phyloP scores from a whole-genome alignment of 2,888 invertebrate genomes.

The Himalopsyche anomala region DNA sequence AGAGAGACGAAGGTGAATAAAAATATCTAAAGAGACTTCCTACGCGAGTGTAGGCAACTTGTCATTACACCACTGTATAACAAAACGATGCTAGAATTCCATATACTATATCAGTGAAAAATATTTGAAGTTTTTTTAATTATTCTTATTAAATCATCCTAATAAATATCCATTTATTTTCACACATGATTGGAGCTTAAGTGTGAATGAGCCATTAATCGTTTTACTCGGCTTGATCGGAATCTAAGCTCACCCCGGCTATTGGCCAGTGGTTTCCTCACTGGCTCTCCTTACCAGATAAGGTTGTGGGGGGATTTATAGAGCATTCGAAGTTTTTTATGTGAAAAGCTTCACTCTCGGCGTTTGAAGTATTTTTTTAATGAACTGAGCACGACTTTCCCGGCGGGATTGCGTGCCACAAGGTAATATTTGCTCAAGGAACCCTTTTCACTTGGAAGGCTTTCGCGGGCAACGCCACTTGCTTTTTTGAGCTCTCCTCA shows the following conservation, averaged over 20 bases:
- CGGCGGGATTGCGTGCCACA: conserved; percentile 47
- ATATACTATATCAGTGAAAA: too few relatives aligned
- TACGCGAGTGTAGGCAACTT: too few relatives aligned
- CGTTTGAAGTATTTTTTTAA: conserved; percentile 50
- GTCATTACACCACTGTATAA: too few relatives aligned
- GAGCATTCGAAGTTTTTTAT: conserved; percentile 48
- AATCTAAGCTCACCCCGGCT: conserved; percentile 51
- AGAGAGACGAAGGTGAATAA: too few relatives aligned
- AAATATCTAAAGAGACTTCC: too few relatives aligned
- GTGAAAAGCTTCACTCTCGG: conserved; percentile 50
- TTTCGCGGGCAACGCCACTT: conserved; percentile 29
- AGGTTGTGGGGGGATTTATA: conserved; percentile 50
- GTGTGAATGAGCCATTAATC: conserved; percentile 11
- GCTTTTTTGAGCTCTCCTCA: conserved; percentile 33
- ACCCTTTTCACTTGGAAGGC: conserved; percentile 38
- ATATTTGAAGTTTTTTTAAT: too few relatives aligned
- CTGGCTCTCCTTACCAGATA: conserved; percentile 47
- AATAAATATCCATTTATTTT: too few relatives aligned
- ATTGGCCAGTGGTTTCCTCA: conserved; percentile 45
- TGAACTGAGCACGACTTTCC: conserved; percentile 51
- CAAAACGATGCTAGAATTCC: too few relatives aligned
- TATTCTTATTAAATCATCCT: too few relatives aligned
- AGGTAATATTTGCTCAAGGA: conserved; percentile 50
- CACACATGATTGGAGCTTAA: not conserved
- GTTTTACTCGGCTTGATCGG: conserved; percentile 41